These are phyloP conservation scores for Enteromius trimaculatus DNA, from an alignment of 2,797 vertebrate species.

Conservation along the genomic window DNA sequence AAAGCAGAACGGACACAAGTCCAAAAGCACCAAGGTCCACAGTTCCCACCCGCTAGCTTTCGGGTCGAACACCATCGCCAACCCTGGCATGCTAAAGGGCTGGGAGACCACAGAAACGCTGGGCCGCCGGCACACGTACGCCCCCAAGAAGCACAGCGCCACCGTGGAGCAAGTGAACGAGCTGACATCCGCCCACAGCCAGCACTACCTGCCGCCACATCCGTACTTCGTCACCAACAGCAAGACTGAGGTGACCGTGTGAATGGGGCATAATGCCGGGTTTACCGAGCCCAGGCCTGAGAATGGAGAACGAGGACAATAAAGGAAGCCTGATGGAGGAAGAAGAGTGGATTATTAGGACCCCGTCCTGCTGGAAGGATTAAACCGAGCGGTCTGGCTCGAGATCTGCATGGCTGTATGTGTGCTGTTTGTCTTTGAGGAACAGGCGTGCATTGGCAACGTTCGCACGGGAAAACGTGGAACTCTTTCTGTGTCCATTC, in stretches of 20 bases:
- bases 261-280: conserved; percentile 61
- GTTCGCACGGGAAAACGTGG: conserved; percentile 7
- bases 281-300: conserved; percentile 25
- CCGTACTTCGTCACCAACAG: conserved; percentile 99
- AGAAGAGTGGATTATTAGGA: conserved; percentile 43
- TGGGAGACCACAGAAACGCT: conserved; percentile 88
- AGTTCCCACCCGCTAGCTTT: conserved; percentile 84
- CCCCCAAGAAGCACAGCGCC: conserved; percentile 84
- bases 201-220: conserved; percentile 88
- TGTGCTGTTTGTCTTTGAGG: conserved; percentile 54
- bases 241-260: conserved; percentile 99
- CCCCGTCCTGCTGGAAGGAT: conserved; percentile 29
- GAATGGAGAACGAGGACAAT: not conserved
- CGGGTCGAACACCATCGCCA: conserved; percentile 77
- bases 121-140: conserved; percentile 82
- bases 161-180: conserved; percentile 82
- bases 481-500: conserved; percentile 45
- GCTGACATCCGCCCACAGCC: conserved; percentile 82
- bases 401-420: conserved; percentile 47
- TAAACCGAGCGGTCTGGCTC: conserved; percentile 33
- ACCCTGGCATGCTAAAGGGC: conserved; percentile 75
- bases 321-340: not conserved
- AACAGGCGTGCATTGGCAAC: conserved; percentile 48
- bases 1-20: conserved; percentile 87
- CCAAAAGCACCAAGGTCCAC: conserved; percentile 80